Evolutionary conservation across 2,888 invertebrate species (phyloP).

Genomic region (Tiliacea citrago): DNA sequence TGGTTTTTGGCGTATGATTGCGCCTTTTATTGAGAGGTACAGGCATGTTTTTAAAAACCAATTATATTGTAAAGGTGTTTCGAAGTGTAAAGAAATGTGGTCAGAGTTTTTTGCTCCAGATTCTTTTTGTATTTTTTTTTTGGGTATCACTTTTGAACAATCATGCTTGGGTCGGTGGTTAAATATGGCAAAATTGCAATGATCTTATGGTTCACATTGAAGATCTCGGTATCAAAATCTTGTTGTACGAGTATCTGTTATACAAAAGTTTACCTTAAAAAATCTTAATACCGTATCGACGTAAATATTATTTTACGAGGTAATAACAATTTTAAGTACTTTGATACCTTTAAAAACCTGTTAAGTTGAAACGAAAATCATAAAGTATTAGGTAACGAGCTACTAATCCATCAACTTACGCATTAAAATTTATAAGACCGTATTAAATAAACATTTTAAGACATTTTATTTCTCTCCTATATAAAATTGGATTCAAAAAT

Average conservation of each 20-base stretch:
- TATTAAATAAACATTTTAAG: slow-evolving; percentile 49
- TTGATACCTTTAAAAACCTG: slow-evolving; percentile 52
- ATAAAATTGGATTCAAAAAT: slow-evolving; percentile 25
- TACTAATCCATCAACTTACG: slow-evolving; percentile 55
- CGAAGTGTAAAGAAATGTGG: slow-evolving; percentile 49
- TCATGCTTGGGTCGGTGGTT: slow-evolving; percentile 24
- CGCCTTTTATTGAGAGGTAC: slow-evolving; percentile 70
- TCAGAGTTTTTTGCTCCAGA: slow-evolving; percentile 30
- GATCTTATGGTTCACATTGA: background rate
- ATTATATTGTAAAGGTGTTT: slow-evolving; percentile 81
- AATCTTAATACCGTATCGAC: slow-evolving; percentile 24
- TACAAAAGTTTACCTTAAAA: slow-evolving; percentile 10
- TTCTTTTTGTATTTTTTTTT: slow-evolving; percentile 17
- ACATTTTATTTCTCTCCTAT: slow-evolving; percentile 22
- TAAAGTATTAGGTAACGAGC: slow-evolving; percentile 54
- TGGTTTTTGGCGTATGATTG: slow-evolving; percentile 10
- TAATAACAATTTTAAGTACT: slow-evolving; percentile 52
- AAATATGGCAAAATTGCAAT: slow-evolving; percentile 4
- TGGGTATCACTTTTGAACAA: slow-evolving; percentile 41
- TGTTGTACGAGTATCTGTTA: background rate
- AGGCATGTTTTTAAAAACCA: slow-evolving; percentile 80
- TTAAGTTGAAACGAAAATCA: slow-evolving; percentile 52
- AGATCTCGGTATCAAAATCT: background rate
- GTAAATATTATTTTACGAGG: slow-evolving; percentile 56
- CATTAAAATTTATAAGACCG: slow-evolving; percentile 49